Conservation (phyloP, 2,888 invertebrate genomes). For the Cyaniris semiargus region DNA sequence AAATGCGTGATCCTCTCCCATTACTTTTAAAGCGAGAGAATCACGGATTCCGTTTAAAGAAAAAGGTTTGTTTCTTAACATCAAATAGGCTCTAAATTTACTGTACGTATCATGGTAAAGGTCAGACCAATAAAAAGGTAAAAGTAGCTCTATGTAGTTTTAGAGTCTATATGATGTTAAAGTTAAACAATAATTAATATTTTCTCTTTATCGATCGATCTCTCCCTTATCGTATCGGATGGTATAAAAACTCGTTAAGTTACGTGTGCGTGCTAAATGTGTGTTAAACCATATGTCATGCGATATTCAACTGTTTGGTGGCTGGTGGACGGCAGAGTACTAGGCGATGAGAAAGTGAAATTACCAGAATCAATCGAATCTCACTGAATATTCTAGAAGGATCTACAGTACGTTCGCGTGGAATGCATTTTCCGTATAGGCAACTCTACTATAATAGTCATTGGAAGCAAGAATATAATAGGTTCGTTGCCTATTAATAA, state of each 20-base stretch:
- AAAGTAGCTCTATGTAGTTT: no score
- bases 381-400: conserved; percentile 34
- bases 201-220: not conserved
- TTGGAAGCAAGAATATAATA: not conserved
- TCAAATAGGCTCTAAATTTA: no score
- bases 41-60: not conserved
- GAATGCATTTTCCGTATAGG: not conserved
- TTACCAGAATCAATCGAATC: conserved; percentile 41
- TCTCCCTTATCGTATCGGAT: conserved; percentile 1
- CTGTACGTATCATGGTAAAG: no score
- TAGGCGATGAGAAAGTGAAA: conserved; percentile 48
- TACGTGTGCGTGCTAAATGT: conserved; percentile 60
- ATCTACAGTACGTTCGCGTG: not conserved
- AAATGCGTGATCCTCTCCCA: no score
- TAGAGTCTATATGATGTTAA: no score
- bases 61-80: not conserved
- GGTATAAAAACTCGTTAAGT: conserved; percentile 35
- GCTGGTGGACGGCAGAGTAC: conserved; percentile 33
- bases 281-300: conserved; percentile 58
- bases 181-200: no score
- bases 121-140: no score
- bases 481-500: not conserved
- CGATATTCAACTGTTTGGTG: conserved; percentile 50
- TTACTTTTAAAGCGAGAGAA: not conserved
- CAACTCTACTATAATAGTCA: not conserved